Evolutionary conservation across 1,140 invertebrate genomes (phyloP), one percentile per base, ranked within the genome.

Genomic region (Pseudobourletiella spinata): DNA sequence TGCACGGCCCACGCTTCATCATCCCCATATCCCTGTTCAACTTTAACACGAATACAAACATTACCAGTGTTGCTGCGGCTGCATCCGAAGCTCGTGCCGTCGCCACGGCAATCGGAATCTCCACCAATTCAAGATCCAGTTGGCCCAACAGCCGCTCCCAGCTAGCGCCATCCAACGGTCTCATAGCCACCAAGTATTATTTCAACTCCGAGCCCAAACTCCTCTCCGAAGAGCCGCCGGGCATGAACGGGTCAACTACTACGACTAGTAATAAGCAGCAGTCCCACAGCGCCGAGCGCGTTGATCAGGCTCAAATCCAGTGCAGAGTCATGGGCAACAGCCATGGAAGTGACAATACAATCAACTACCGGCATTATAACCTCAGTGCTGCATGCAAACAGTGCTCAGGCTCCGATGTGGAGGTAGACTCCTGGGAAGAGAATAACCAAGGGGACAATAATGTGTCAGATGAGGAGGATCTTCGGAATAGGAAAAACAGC

Each of bases 101-200:
- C 6, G 29, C 54, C 26, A 48, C 22, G 11, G 28, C 63, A 14
- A 20, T 43, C 4, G 50, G 39, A 4, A 84, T 86, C 18, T 74
- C 86, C 18, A 84, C 86, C 28, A 86, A 86, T 57, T 85, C 86
- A 0, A 75, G 85, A 57, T 85, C 84, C 3, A 85, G 83, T 71
- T 86, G 84, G 84, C 84, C 84, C 20, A 57, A 50, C 44, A 57
- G 42, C 42, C 22, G 18, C 2, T 30, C 43, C 8, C 35, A 56
- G 26, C 58, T 57, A 24, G 14, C 44, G 22, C 35, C 75, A 66
- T 65, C 48, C 26, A 64, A 64, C 48, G 62, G 62, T 26, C 39
- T 57, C 29, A 63, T 64, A 16, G 43, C 42, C 1, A 59, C 43
- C 22, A 61, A 62, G 35, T 61, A 63, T 56, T 51, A 57, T 50